These are phyloP conservation scores for Podilymbus podiceps DNA, from an alignment of 2,113 vertebrate species.

Conservation along the genomic window DNA sequence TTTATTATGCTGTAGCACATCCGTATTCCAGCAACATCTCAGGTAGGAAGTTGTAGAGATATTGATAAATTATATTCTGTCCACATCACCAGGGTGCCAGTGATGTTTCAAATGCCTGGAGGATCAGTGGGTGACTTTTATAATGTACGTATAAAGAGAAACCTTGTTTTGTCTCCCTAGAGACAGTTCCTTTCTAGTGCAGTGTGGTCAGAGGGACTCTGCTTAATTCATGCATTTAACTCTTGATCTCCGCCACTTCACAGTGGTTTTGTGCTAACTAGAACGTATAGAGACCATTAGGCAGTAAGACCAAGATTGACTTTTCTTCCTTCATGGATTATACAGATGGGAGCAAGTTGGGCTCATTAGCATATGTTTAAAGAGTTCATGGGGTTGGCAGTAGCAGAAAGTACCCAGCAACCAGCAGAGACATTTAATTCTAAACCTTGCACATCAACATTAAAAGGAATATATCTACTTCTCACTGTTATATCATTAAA, in stretches of 20 bases:
- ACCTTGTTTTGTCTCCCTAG: slow-evolving; percentile 48
- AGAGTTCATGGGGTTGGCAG: slow-evolving; percentile 45
- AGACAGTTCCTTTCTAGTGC: slow-evolving; percentile 29
- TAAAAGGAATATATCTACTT: slow-evolving; percentile 15
- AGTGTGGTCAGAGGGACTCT: slow-evolving; percentile 17
- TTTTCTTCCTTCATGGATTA: slow-evolving; percentile 58
- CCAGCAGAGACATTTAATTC: slow-evolving; percentile 53
- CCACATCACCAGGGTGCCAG: slow-evolving; percentile 20
- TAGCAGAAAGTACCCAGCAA: slow-evolving; percentile 41
- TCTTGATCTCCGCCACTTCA: slow-evolving; percentile 4
- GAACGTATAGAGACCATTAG: slow-evolving; percentile 45
- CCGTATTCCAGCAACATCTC: slow-evolving; percentile 1
- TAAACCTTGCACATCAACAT: slow-evolving; percentile 39
- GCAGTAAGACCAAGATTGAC: slow-evolving; percentile 41
- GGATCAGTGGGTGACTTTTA: slow-evolving; percentile 37
- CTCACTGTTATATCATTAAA: slow-evolving; percentile 41
- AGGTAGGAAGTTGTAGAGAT: neutral
- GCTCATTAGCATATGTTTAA: slow-evolving; percentile 59
- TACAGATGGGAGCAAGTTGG: neutral
- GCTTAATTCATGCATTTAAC: slow-evolving; percentile 58
- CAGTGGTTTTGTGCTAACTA: slow-evolving; percentile 52
- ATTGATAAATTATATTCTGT: slow-evolving; percentile 54
- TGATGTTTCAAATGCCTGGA: slow-evolving; percentile 27
- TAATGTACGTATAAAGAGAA: slow-evolving; percentile 47
- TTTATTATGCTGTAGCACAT: neutral